Conservation (phyloP, 2,797 vertebrate genomes). For the Etheostoma nigrum region DNA sequence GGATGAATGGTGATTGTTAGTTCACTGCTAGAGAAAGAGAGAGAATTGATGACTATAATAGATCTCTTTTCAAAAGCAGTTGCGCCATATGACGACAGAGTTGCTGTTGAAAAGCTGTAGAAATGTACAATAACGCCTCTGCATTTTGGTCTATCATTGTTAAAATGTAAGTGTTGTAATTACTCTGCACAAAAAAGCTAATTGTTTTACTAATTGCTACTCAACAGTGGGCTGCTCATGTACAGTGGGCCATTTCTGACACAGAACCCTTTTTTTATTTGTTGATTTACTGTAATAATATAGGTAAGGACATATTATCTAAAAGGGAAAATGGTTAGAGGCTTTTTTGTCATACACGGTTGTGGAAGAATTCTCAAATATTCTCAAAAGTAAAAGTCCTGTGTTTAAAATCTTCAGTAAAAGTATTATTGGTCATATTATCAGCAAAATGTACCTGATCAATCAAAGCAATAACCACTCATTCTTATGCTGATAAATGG, state of each 20-base stretch:
- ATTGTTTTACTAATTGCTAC: background rate
- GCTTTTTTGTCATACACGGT: background rate
- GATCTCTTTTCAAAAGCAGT: conserved; percentile 35
- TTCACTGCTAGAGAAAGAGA: conserved; percentile 34
- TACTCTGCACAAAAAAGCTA: background rate
- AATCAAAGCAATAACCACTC: background rate
- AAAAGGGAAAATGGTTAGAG: background rate
- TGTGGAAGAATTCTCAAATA: no score
- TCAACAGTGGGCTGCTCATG: background rate
- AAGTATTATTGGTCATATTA: background rate
- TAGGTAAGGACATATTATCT: background rate
- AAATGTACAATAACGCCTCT: background rate
- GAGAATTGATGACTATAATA: conserved; percentile 33
- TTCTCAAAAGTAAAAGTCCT: background rate
- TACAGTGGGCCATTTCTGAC: no score
- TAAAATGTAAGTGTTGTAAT: background rate
- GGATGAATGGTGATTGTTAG: conserved; percentile 53
- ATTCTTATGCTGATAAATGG: background rate
- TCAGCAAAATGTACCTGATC: background rate
- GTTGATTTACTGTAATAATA: background rate
- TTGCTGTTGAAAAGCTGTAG: background rate
- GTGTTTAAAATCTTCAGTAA: background rate
- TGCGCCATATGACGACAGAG: conserved; percentile 18
- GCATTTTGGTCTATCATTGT: background rate
- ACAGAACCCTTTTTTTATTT: background rate